Base-by-base conservation (phyloP, 2,888 invertebrate genomes). In the Drosophila birchii region DNA sequence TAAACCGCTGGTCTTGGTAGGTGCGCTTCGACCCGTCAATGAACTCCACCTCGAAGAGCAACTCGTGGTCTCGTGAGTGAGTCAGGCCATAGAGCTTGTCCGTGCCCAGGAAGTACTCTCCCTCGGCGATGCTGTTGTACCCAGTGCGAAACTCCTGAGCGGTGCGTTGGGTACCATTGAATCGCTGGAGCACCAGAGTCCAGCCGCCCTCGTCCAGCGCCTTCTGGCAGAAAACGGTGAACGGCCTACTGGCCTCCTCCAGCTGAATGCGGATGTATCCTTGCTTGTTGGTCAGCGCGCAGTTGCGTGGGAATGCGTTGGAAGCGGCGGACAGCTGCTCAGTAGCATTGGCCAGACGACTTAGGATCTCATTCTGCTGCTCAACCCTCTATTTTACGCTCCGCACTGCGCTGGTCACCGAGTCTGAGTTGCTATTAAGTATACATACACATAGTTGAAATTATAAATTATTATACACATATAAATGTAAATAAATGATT, bases 21-120 rank as follows among this genome's bases (percentile, higher is more conserved):
- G 26, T 56, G 34, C 29, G 55, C 2, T 29, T 71, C 1, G 72
- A 41, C 23, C 34, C 36, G 32, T 74, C 67, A 7, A 49, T 32
- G 12, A 60, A 60, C 53, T 71, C 59, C 39, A 71, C 12, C n/a
- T 64, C 59, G 16, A 71, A 71, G 18, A 74, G 43, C 41, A 74
- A 34, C 56, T 74, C 71, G 34, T 74, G 72, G n/a, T 56, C 38
- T 0, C 73, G 55, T 2, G 73, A 74, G n/a, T 74, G 47, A 3
- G 73, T 72, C 39, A 73, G 29, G 5, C 55, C 73, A 41, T 73
- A 73, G 4, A 73, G 38, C 20, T 71, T 71, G 14, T 73, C 71
- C 11, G 71, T 63, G 26, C 73, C 71, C 47, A 73, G 47, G 34
- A 73, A 73, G 49, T 73, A 73, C 26, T 72, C 72, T 0, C 72